Conservation (phyloP, 2,888 invertebrate genomes). For the Cataglyphis livida region DNA sequence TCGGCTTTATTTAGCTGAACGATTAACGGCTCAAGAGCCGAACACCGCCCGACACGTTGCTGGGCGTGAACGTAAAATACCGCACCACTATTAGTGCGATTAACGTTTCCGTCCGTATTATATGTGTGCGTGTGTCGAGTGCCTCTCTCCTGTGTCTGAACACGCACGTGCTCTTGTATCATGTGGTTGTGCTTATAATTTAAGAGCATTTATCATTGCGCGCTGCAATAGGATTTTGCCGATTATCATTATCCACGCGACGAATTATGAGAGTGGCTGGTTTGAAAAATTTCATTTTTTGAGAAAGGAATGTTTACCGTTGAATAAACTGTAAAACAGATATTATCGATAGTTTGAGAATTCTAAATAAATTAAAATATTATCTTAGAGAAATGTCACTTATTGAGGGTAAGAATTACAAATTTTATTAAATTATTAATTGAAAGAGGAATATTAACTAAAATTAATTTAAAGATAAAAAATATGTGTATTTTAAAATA, state of each 20-base stretch:
- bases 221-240: not conserved
- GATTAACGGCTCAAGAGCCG: conserved; percentile 64
- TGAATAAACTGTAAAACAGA: not conserved
- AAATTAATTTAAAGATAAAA: not conserved
- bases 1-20: conserved; percentile 66
- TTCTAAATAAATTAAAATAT: not conserved
- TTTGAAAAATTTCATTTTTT: not conserved
- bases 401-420: not conserved
- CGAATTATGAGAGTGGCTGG: not conserved
- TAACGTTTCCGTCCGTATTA: conserved; percentile 46
- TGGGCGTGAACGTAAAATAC: conserved; percentile 63
- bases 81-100: conserved; percentile 62
- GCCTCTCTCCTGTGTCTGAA: not conserved
- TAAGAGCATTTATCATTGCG: conserved; percentile 9
- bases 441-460: not conserved
- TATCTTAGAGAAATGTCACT: not conserved
- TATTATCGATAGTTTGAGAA: not conserved
- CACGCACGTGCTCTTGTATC: not conserved
- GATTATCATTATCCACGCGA: conserved; percentile 1
- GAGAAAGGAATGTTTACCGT: not conserved
- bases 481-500: not conserved
- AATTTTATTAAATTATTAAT: not conserved
- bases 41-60: conserved; percentile 51
- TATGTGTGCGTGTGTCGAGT: conserved; percentile 21
- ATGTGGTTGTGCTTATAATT: not conserved